These are phyloP conservation scores for Taurulus bubalis DNA, from an alignment of 2,113 vertebrate genomes.

Conservation along the genomic window DNA sequence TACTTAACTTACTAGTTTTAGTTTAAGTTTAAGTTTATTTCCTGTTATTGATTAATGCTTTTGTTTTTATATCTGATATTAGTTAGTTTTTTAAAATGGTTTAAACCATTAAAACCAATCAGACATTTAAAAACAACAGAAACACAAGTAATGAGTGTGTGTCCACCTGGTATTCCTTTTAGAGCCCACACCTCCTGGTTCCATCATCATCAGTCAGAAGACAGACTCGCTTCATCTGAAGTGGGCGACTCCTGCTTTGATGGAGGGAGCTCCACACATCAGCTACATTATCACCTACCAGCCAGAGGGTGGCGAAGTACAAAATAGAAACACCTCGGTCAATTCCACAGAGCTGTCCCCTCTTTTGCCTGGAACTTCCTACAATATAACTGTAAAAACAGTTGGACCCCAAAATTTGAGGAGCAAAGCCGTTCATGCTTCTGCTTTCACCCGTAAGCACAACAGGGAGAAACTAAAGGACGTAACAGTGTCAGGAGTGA, in stretches of 20 bases:
- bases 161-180: neutral
- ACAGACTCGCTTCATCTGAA: constrained; percentile 49
- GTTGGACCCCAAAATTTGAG: constrained; percentile 41
- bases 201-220: neutral
- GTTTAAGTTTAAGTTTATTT: neutral
- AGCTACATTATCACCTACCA: constrained; percentile 57
- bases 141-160: neutral
- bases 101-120: too few species aligned
- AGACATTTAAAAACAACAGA: neutral
- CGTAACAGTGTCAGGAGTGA: neutral
- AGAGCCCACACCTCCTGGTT: constrained; percentile 68
- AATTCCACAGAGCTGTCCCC: neutral
- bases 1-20: too few species aligned
- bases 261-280: constrained; percentile 34
- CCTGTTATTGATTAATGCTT: neutral
- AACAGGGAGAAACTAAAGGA: neutral
- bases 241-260: constrained; percentile 45
- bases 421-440: neutral
- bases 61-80: neutral
- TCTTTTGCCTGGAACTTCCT: constrained; percentile 60
- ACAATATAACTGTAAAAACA: constrained; percentile 55
- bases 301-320: fast-evolving
- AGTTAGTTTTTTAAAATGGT: too few species aligned
- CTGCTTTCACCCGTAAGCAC: constrained; percentile 68
- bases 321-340: fast-evolving